These are phyloP conservation scores for Clupea harengus DNA, from an alignment of 2,113 vertebrate genomes.

Conservation along the genomic window DNA sequence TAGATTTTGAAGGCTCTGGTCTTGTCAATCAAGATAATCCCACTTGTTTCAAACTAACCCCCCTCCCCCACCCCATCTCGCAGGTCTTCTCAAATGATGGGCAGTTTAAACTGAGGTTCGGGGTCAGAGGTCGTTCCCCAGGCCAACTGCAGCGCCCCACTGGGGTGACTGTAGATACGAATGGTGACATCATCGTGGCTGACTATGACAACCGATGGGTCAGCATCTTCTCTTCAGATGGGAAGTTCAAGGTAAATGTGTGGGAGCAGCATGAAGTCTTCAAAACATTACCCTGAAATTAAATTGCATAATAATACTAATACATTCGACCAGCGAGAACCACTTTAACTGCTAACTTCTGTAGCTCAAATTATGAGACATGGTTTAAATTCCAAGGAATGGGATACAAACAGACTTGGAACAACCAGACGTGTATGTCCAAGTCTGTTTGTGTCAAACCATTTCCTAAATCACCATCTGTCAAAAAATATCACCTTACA, in stretches of 20 bases:
- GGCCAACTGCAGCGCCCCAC: conserved; percentile 96
- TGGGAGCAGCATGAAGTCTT: too few species aligned
- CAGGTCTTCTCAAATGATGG: conserved; percentile 95
- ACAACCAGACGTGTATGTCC: neutral
- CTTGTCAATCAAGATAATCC: neutral
- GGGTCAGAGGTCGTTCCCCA: conserved; percentile 89
- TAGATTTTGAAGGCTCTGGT: neutral
- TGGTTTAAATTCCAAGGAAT: neutral
- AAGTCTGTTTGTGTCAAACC: neutral
- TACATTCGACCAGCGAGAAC: neutral
- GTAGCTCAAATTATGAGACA: too few species aligned
- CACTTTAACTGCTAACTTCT: too few species aligned
- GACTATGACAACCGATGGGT: conserved; percentile 99
- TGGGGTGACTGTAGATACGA: conserved; percentile 88
- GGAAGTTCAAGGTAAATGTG: conserved; percentile 91
- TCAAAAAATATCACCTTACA: neutral
- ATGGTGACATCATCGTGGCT: conserved; percentile 92
- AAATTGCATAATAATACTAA: neutral
- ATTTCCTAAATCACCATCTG: neutral
- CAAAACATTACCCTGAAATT: neutral
- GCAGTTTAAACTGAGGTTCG: conserved; percentile 92
- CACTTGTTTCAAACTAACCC: neutral
- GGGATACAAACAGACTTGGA: neutral
- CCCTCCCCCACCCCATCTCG: neutral
- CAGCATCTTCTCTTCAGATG: conserved; percentile 93